Evolutionary conservation across 2,888 invertebrate genomes (phyloP).

Genomic region (Spilosoma lubricipeda): DNA sequence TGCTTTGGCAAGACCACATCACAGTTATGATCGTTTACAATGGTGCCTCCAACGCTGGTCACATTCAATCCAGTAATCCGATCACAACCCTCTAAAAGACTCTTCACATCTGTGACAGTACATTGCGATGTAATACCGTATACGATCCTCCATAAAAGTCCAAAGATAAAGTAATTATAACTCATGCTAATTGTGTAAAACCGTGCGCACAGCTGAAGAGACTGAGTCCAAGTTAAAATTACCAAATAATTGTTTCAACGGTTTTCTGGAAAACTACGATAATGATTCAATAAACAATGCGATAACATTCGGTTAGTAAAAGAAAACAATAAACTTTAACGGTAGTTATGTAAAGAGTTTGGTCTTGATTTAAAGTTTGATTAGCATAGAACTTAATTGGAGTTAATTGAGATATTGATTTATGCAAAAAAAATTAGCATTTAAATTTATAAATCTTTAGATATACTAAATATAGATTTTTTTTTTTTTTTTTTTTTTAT

Average conservation of each 20-base stretch:
- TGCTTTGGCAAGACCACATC: conserved; percentile 80
- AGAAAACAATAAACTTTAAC: conserved; percentile 27
- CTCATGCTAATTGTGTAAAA: conserved; percentile 21
- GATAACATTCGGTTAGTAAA: conserved; percentile 42
- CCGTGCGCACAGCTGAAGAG: conserved; percentile 4
- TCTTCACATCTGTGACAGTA: conserved; percentile 70
- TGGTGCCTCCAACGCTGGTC: conserved; percentile 77
- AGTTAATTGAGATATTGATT: neutral
- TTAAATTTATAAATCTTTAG: neutral
- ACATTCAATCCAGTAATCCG: conserved; percentile 74
- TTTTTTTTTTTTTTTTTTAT: too few relatives aligned
- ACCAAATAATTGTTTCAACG: conserved; percentile 10
- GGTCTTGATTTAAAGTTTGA: neutral
- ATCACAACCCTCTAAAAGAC: conserved; percentile 77
- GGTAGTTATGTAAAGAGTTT: conserved; percentile 4
- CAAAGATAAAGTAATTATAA: conserved; percentile 25
- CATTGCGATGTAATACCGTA: conserved; percentile 59
- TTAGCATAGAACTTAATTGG: neutral
- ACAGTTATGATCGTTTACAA: conserved; percentile 81
- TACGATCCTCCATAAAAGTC: conserved; percentile 41
- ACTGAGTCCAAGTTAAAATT: conserved; percentile 18
- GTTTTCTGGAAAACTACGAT: conserved; percentile 22
- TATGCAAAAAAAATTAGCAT: neutral
- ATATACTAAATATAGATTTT: too few relatives aligned
- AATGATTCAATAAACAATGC: conserved; percentile 28